These are phyloP conservation scores for Drosophila leontia DNA, from an alignment of 1,140 invertebrate species.

Conservation along the genomic window DNA sequence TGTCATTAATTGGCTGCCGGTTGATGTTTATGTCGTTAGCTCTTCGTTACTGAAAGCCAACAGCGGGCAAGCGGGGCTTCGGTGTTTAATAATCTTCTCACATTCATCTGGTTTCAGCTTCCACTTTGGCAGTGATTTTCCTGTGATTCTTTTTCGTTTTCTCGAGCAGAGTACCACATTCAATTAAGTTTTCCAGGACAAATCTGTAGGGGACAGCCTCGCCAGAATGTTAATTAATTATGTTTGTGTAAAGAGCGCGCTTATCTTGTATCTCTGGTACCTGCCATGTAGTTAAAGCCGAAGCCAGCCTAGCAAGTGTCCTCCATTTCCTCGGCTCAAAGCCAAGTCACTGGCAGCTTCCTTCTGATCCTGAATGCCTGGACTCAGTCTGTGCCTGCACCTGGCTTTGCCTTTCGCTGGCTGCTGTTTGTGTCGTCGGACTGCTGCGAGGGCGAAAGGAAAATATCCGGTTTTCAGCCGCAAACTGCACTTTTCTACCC, in stretches of 20 bases:
- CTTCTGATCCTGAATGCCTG: constrained; percentile 44
- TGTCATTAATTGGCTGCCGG: constrained; percentile 78
- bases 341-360: constrained; percentile 61
- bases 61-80: background rate
- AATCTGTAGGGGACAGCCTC: constrained; percentile 27
- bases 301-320: constrained; percentile 10
- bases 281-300: constrained; percentile 19
- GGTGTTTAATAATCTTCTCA: constrained; percentile 37
- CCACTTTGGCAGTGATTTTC: constrained; percentile 25
- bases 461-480: constrained; percentile 74
- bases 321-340: constrained; percentile 63
- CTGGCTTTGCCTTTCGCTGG: background rate
- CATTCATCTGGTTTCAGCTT: constrained; percentile 31
- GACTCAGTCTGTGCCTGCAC: constrained; percentile 1
- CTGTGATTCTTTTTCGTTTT: constrained; percentile 10
- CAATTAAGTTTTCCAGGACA: constrained; percentile 40
- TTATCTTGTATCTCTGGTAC: constrained; percentile 18
- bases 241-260: constrained; percentile 27
- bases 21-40: constrained; percentile 53
- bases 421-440: constrained; percentile 50
- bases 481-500: constrained; percentile 73
- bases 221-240: constrained; percentile 51
- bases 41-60: constrained; percentile 27
- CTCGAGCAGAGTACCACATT: constrained; percentile 12
- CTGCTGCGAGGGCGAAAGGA: constrained; percentile 44